These are phyloP conservation scores for Drosophila robusta DNA, from an alignment of 2,888 invertebrate species.

Conservation along the genomic window DNA sequence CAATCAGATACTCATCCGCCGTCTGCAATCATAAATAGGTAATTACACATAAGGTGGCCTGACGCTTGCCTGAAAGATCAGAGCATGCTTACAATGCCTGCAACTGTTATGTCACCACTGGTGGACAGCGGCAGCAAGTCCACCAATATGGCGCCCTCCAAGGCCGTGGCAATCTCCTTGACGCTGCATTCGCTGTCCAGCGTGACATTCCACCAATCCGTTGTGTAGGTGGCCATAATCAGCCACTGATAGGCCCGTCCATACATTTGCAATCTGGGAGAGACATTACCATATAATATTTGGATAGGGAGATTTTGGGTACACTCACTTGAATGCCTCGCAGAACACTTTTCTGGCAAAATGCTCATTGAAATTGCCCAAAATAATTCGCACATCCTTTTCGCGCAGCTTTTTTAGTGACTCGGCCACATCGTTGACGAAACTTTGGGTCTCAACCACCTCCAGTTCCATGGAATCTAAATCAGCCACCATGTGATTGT, in stretches of 20 bases:
- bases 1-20: constrained; percentile 93
- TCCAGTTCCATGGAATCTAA: constrained; percentile 92
- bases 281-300: not conserved
- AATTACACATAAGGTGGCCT: not conserved
- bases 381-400: constrained; percentile 96
- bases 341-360: constrained; percentile 96
- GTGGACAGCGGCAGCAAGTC: constrained; percentile 95
- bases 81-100: constrained; percentile 91
- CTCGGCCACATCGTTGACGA: constrained; percentile 94
- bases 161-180: constrained; percentile 90
- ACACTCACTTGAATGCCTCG: constrained; percentile 90
- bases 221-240: constrained; percentile 94
- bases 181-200: constrained; percentile 89
- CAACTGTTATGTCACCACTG: constrained; percentile 93
- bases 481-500: constrained; percentile 94
- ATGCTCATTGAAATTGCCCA: constrained; percentile 97
- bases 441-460: constrained; percentile 95
- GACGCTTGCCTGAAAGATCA: not conserved
- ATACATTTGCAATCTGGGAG: constrained; percentile 91
- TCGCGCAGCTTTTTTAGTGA: constrained; percentile 93
- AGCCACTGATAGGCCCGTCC: constrained; percentile 98
- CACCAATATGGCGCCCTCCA: constrained; percentile 95
- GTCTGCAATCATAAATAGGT: constrained; percentile 87
- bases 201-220: constrained; percentile 89
- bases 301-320: not conserved